Conservation (phyloP, 2,888 invertebrate species). For the Teleogryllus oceanicus region DNA sequence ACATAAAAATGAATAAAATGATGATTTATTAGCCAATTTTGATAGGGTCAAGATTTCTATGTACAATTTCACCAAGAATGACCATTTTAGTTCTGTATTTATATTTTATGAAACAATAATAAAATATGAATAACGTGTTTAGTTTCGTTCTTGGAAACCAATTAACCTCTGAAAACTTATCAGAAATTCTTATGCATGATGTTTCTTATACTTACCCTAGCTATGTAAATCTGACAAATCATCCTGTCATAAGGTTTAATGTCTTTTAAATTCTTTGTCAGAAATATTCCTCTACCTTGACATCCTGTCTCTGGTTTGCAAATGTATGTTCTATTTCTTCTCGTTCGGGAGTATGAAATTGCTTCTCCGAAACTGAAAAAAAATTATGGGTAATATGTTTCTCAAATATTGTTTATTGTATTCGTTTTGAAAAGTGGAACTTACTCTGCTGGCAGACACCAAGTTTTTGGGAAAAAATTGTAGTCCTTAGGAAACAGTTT, state of each 20-base stretch:
- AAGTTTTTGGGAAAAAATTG: conserved; percentile 88
- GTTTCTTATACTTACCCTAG: conserved; percentile 52
- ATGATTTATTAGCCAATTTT: too few relatives aligned
- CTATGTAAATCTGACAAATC: conserved; percentile 78
- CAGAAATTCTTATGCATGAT: conserved; percentile 21
- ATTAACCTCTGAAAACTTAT: background rate
- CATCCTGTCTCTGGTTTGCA: conserved; percentile 89
- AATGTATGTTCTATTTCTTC: conserved; percentile 75
- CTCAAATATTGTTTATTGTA: background rate
- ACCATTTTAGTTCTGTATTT: too few relatives aligned
- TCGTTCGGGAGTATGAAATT: conserved; percentile 64
- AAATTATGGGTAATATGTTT: background rate
- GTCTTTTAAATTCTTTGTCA: conserved; percentile 77
- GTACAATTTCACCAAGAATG: too few relatives aligned
- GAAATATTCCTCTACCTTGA: conserved; percentile 83
- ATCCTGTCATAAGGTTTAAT: conserved; percentile 75
- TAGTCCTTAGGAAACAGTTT: conserved; percentile 86
- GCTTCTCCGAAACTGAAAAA: conserved; percentile 66
- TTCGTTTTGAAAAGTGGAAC: conserved; percentile 42
- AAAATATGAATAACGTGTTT: too few relatives aligned
- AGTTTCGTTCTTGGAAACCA: background rate
- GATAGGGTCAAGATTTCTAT: too few relatives aligned
- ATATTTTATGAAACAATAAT: too few relatives aligned
- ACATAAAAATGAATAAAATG: too few relatives aligned
- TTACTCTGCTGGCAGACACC: conserved; percentile 90